Evolutionary conservation across 2,888 invertebrate genomes (phyloP).

Genomic region (Diploptera punctata): DNA sequence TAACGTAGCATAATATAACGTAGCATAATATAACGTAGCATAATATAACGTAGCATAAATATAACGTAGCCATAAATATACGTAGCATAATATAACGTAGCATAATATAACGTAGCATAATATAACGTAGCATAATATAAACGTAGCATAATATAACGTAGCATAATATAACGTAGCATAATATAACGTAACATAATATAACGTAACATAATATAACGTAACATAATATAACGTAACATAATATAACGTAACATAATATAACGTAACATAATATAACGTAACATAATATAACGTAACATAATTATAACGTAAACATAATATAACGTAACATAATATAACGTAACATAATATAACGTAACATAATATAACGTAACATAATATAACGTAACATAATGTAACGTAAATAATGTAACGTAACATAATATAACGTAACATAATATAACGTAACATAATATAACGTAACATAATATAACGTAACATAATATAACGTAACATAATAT

Average conservation of each 20-base stretch:
- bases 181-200: neutral
- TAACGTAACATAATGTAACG: neutral
- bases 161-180: neutral
- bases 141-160: too few relatives aligned
- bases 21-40: too few relatives aligned
- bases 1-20: too few relatives aligned
- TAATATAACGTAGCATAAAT: too few relatives aligned
- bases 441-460: neutral
- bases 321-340: neutral
- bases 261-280: neutral
- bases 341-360: neutral
- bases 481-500: neutral
- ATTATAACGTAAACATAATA: too few relatives aligned
- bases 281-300: neutral
- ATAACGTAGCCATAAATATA: too few relatives aligned
- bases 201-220: neutral
- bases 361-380: neutral
- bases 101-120: too few relatives aligned
- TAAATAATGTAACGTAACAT: neutral
- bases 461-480: neutral
- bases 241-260: neutral
- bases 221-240: neutral
- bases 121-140: too few relatives aligned
- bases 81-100: too few relatives aligned
- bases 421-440: neutral